Conservation (phyloP, 2,888 invertebrate species). For the Chelonus formosanus region DNA sequence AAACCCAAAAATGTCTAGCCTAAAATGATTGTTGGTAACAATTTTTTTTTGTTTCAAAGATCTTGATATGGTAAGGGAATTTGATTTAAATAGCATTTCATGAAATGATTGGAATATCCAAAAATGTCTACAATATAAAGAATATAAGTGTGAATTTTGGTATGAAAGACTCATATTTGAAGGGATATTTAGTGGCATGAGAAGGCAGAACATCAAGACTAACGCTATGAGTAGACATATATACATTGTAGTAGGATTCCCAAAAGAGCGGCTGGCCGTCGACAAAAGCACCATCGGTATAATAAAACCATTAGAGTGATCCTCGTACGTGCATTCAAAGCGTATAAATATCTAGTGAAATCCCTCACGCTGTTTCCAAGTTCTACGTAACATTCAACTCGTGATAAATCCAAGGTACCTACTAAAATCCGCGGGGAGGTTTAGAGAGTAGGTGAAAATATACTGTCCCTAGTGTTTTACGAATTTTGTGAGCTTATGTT, state of each 20-base stretch:
- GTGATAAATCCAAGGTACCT: conserved; percentile 60
- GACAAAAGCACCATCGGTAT: conserved; percentile 51
- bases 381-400: conserved; percentile 59
- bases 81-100: too few species aligned
- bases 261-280: conserved; percentile 30
- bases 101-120: too few species aligned
- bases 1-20: too few species aligned
- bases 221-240: background rate
- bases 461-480: conserved; percentile 1
- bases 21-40: too few species aligned
- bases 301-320: conserved; percentile 66
- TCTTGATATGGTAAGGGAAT: too few species aligned
- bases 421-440: conserved; percentile 12
- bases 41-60: too few species aligned
- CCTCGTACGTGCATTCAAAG: conserved; percentile 65
- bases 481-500: conserved; percentile 6
- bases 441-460: background rate
- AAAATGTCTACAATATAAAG: too few species aligned
- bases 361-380: conserved; percentile 62
- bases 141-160: too few species aligned
- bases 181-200: too few species aligned
- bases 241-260: conserved; percentile 18
- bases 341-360: conserved; percentile 64
- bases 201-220: too few species aligned
- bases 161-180: too few species aligned